These are phyloP conservation scores for Camelus dromedarius DNA, from an alignment of 2,113 vertebrate species.

Conservation along the genomic window DNA sequence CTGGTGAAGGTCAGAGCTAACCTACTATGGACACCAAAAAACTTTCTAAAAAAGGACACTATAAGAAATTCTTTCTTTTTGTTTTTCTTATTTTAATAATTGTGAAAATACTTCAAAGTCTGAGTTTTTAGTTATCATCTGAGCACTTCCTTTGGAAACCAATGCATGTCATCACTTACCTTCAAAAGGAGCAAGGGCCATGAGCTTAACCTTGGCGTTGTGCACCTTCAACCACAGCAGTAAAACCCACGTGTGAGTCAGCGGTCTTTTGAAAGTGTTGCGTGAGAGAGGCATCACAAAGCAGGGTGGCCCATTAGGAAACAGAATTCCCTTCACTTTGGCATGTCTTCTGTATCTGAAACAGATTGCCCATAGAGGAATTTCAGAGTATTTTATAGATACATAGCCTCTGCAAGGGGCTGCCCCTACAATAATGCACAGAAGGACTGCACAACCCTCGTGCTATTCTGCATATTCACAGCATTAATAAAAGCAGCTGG, in stretches of 20 bases:
- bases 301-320: neutral
- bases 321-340: neutral
- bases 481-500: neutral
- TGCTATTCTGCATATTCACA: neutral
- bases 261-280: slow-evolving; percentile 86
- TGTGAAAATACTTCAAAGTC: neutral
- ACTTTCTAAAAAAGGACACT: neutral
- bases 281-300: slow-evolving; percentile 29
- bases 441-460: neutral
- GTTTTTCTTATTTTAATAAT: neutral
- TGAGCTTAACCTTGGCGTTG: slow-evolving; percentile 86
- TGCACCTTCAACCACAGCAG: slow-evolving; percentile 85
- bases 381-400: slow-evolving; percentile 17
- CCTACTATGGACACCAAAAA: neutral
- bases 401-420: neutral
- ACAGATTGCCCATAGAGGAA: neutral
- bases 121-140: neutral
- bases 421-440: neutral
- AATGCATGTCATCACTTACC: neutral
- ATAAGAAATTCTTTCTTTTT: neutral
- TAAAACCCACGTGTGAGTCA: slow-evolving; percentile 86
- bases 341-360: neutral
- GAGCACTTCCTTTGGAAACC: neutral
- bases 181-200: neutral
- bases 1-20: neutral